Evolutionary conservation across 2,888 invertebrate genomes (phyloP).

Genomic region (Tetragnatha montana): DNA sequence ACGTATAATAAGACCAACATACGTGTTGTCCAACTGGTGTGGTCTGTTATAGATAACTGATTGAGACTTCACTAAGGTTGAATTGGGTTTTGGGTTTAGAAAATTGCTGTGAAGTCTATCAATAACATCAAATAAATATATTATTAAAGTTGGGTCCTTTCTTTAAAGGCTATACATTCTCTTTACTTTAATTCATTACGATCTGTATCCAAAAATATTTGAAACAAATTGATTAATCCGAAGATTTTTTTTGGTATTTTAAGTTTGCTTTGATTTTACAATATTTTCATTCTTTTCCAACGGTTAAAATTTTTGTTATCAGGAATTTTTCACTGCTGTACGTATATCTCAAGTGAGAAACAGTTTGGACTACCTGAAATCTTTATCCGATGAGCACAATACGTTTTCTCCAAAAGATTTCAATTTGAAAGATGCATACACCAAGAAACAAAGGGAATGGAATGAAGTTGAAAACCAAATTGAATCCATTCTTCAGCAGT

Average conservation of each 20-base stretch:
- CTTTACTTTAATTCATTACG: no score
- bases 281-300: no score
- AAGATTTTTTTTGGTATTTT: not conserved
- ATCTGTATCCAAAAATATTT: no score
- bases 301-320: not conserved
- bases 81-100: no score
- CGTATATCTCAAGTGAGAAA: conserved; percentile 25
- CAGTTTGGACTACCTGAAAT: conserved; percentile 85
- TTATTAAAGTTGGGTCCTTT: no score
- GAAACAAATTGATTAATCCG: not conserved
- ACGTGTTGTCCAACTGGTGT: no score
- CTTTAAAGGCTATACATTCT: no score
- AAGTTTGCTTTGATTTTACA: not conserved
- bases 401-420: conserved; percentile 83
- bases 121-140: no score
- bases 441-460: conserved; percentile 86
- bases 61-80: no score
- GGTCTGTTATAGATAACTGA: no score
- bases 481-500: conserved; percentile 83
- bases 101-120: no score
- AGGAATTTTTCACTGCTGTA: conserved; percentile 54
- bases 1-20: no score
- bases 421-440: conserved; percentile 81
- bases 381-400: conserved; percentile 83
- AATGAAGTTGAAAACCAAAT: conserved; percentile 83